Evolutionary conservation across 2,888 invertebrate species (phyloP).

Genomic region (Bugula neritina): DNA sequence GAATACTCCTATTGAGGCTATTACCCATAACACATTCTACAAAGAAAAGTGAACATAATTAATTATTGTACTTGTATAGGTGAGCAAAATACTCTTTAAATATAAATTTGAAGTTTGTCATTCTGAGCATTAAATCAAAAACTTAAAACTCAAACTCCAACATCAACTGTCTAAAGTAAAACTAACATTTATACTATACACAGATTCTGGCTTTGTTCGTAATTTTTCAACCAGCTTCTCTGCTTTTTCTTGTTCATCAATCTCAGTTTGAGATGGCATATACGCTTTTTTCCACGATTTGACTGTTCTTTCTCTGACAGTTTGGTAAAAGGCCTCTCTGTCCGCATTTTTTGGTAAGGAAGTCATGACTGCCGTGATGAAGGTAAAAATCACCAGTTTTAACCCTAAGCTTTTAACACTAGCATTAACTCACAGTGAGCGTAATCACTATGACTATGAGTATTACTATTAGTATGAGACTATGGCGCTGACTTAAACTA

Average conservation of each 20-base stretch:
- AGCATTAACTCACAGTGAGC: no score
- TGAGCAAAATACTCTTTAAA: no score
- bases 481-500: no score
- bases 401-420: no score
- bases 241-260: not conserved
- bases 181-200: constrained; percentile 14
- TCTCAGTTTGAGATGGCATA: not conserved
- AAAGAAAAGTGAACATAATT: no score
- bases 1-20: constrained; percentile 42
- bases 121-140: no score
- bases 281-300: not conserved
- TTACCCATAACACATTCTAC: constrained; percentile 47
- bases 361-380: no score
- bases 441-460: no score
- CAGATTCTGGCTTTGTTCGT: constrained; percentile 19
- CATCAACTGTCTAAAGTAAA: not conserved
- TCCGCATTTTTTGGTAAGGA: not conserved
- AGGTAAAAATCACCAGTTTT: no score
- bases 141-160: not conserved
- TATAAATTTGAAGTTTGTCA: no score
- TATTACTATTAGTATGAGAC: no score
- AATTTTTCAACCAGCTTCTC: not conserved
- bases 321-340: constrained; percentile 3
- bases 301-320: constrained; percentile 9
- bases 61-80: no score